Evolutionary conservation across 2,113 vertebrate species (phyloP), one percentile per base, ranked within the genome.

Genomic region (Microtus oregoni): DNA sequence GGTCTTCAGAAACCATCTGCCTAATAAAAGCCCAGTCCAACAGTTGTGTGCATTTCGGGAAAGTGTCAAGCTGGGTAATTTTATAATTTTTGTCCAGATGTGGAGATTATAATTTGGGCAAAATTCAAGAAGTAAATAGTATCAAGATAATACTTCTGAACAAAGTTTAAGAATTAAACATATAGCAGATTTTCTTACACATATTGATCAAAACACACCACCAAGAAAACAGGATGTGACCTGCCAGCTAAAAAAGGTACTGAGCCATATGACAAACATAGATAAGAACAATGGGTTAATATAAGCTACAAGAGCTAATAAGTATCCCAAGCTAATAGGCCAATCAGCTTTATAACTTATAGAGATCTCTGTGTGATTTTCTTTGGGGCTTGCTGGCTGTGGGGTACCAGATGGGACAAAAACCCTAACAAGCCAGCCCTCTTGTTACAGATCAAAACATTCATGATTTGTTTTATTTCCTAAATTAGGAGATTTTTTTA

Each of bases 61-160:
- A 92, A 63, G 20, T 19, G 65, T 44, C 13, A 26, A 88, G 12
- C 30, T 76, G 72, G 20, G 3, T 24, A 78, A 72, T 78, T 95
- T 94, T 44, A 96, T 89, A 20, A 77, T 47, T 89, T 61, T 79
- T 50, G 63, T 91, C 47, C 15, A 61, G 26, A 5, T 91, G 52
- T 9, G 92, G 4, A 93, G n/a, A 8, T 91, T 91, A 93, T 19
- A 72, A 78, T 95, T 92, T 41, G 47, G 28, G 22, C 1, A 92
- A 95, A 89, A 93, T 77, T 82, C 35, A 63, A 92, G 30, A 35
- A 95, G 52, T 75, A 78, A 82, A 70, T 63, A 76, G 65, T 35
- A 52, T 26, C 9, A 70, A 90, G 32, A 12, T 94, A 90, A 79
- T 22, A 72, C 61, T 93, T 92, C 86, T 50, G 55, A 38, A 30